Conservation (phyloP, 2,888 invertebrate genomes). For the Anodontia alba region DNA sequence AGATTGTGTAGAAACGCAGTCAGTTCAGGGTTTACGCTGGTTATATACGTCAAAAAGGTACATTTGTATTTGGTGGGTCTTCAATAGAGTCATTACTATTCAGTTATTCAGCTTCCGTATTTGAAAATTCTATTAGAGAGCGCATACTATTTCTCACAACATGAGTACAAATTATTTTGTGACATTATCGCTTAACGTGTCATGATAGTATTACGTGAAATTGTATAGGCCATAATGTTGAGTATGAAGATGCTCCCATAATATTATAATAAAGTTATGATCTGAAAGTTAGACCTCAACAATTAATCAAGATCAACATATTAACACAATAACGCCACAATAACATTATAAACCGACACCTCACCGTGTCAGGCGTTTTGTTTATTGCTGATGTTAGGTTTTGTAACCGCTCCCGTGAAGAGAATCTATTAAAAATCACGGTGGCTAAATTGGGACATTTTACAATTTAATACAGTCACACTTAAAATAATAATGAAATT, state of each 20-base stretch:
- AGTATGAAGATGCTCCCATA: neutral
- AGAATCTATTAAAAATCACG: slow-evolving; percentile 7
- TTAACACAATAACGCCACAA: too few relatives aligned
- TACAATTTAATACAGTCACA: too few relatives aligned
- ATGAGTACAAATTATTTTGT: slow-evolving; percentile 12
- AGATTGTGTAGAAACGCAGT: too few relatives aligned
- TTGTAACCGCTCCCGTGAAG: slow-evolving; percentile 3
- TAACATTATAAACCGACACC: slow-evolving; percentile 6
- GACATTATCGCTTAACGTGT: slow-evolving; percentile 9
- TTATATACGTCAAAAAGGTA: too few relatives aligned
- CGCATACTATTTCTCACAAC: neutral
- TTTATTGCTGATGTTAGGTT: slow-evolving; percentile 41
- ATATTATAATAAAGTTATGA: slow-evolving; percentile 20
- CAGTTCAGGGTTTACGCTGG: too few relatives aligned
- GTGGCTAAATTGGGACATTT: too few relatives aligned
- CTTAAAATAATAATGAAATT: too few relatives aligned
- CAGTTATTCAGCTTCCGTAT: too few relatives aligned
- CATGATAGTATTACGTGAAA: slow-evolving; percentile 13
- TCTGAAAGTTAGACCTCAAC: neutral
- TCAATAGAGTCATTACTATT: too few relatives aligned
- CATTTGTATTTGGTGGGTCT: too few relatives aligned
- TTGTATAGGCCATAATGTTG: neutral
- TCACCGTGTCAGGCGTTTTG: slow-evolving; percentile 56
- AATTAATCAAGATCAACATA: slow-evolving; percentile 11
- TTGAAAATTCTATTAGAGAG: neutral